Conservation (phyloP, 1,140 invertebrate species). For the Tetraneura akinire region DNA sequence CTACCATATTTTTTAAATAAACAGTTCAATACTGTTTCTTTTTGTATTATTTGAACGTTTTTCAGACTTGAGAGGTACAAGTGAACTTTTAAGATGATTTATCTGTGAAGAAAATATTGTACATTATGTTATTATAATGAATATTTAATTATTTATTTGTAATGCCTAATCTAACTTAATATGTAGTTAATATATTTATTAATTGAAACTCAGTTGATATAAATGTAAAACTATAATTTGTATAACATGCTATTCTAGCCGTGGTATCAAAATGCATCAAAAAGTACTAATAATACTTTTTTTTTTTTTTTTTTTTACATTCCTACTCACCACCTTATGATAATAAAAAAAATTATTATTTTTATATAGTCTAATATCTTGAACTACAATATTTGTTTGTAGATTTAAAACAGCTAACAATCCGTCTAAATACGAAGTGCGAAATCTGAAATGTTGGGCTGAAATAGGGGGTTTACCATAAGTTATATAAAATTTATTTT, state of each 20-base stretch:
- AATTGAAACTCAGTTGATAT: not conserved
- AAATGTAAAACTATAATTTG: not conserved
- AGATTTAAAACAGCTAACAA: not conserved
- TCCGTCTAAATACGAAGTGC: constrained; percentile 35
- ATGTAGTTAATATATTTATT: not conserved
- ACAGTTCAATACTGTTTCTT: constrained; percentile 47
- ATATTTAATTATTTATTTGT: not conserved
- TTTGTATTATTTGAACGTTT: constrained; percentile 17
- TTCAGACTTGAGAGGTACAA: constrained; percentile 39
- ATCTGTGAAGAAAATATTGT: constrained; percentile 32
- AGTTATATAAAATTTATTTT: not conserved
- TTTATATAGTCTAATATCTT: constrained; percentile 38
- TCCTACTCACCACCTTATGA: constrained; percentile 28
- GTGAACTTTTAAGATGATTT: constrained; percentile 31
- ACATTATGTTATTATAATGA: not conserved
- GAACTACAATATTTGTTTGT: not conserved
- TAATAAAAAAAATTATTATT: constrained; percentile 27
- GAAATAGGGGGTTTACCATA: constrained; percentile 19
- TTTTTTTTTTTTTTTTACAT: not conserved
- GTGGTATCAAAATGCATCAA: not conserved
- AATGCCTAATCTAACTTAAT: not conserved
- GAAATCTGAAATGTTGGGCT: constrained; percentile 41
- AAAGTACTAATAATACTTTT: not conserved
- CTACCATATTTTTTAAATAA: constrained; percentile 45
- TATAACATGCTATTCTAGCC: constrained; percentile 10